Base-by-base conservation (phyloP, 2,797 vertebrate genomes). In the Leptoclinus maculatus region DNA sequence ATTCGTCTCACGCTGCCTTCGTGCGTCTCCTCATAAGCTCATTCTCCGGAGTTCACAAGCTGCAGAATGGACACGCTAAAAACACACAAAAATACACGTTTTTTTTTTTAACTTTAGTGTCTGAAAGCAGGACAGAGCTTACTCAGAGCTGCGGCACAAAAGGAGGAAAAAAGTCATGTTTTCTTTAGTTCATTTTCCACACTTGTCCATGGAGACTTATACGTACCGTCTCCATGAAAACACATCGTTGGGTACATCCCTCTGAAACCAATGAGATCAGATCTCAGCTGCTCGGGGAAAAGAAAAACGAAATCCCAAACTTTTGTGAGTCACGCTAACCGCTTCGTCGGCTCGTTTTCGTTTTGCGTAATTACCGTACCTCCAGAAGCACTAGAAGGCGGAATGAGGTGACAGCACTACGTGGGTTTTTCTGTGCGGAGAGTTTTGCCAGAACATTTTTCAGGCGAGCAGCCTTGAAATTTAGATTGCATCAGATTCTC, bases 401-500 rank as follows among this genome's bases (percentile, higher is more conserved):
- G 74, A 68, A 66, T 34, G 75, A 83, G 82, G 80, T 78, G 85
- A 87, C 80, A 76, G 80, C 78, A 74, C 76, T 67, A 83, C 9
- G 80, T 85, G 83, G 79, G 81, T 68, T 51, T 7, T 19, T 1
- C 41, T 38, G 36, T 38, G 36, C 7, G 32, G 32, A 34, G 39
- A 3, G 39, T 41, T 41, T 23, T 3, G 43, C 43, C 16, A 19
- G 47, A n/a, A 49, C 47, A n/a, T 49, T 43, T 49, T 43, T 68
- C 34, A 77, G 68, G 67, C 71, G 34, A 76, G 80, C 85, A 78
- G 82, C 84, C 84, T 87, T 86, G 82, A 91, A 92, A 91, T 91
- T 80, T 82, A 89, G 84, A 89, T 89, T 90, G 87, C 89, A 90
- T 92, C 90, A 90, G 75, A 91, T 87, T 90, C 82, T 84, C 83